Base-by-base conservation (phyloP, 2,113 vertebrate genomes). In the Hymenochirus boettgeri region DNA sequence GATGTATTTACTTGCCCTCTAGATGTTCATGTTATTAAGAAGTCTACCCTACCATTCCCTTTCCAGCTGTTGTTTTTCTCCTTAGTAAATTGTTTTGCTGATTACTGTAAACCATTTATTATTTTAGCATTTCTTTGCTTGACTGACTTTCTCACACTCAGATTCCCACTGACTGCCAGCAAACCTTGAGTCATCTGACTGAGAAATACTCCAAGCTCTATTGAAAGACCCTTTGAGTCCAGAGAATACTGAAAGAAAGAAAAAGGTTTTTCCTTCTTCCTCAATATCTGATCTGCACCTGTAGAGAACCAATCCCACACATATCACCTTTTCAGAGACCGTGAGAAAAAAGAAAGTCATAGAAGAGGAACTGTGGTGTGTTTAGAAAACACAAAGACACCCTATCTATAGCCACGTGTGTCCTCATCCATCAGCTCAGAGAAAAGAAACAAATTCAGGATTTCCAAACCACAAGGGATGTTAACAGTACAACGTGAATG, bases 81-180 rank as follows among this genome's bases (percentile, higher is more conserved):
- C 6, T 4, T 2, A 46, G 27, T 39, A 77, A 55, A 55, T 58
- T 62, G 79, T 83, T 85, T 67, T 76, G 79, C 75, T 45, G 72
- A 29, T 78, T 81, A 70, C 73, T 74, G 9, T 61, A 69, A 72
- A 42, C 39, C 39, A 24, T 53, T 33, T 65, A 17, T 58, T 26
- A 58, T 39, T 39, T 51, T 51, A 9, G n/a, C 31, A 70, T 65
- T 71, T 77, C 81, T 85, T 71, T 73, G 87, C 89, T 85, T 90
- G 83, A 91, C 79, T 85, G 85, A 91, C 87, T 95, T 96, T 96
- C 93, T 95, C 94, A 96, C 92, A 92, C 90, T 95, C 89, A 81
- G 77, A 86, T 91, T 91, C 88, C 90, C 71, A 74, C 56, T 54
- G 79, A 63, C 77, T 87, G 91, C 83, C 87, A 83, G 82, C 78